phyloP scores from a whole-genome alignment of 2,797 vertebrate genomes.

The Bradypodion ventrale region DNA sequence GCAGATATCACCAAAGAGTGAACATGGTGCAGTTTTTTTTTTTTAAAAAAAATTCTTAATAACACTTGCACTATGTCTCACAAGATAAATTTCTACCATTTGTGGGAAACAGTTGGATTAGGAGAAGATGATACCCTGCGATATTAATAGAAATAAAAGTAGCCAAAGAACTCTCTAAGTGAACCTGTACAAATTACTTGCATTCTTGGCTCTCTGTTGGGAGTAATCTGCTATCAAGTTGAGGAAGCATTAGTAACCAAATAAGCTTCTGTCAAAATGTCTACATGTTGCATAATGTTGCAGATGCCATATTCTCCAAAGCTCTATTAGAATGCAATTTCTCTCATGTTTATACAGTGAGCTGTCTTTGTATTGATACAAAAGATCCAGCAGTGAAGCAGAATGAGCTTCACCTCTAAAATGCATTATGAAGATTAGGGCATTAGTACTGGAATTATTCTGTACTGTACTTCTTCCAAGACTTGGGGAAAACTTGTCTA shows the following conservation, averaged over 20 bases:
- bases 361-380: background rate
- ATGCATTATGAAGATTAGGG: background rate
- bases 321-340: slow-evolving; percentile 26
- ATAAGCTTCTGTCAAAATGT: background rate
- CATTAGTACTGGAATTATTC: background rate
- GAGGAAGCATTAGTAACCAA: slow-evolving; percentile 5
- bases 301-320: rapidly evolving
- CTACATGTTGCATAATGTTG: slow-evolving; percentile 18
- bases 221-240: background rate
- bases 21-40: background rate
- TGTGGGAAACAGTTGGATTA: background rate
- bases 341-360: slow-evolving; percentile 1
- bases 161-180: slow-evolving; percentile 17
- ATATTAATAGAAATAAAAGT: background rate
- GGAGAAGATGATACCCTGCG: background rate
- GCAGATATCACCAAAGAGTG: background rate
- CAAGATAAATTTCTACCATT: background rate
- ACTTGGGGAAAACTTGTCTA: slow-evolving; percentile 1
- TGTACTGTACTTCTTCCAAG: background rate
- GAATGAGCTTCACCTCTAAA: background rate
- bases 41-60: background rate
- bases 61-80: background rate
- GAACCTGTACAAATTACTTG: background rate
- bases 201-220: background rate
- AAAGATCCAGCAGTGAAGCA: background rate